Conservation (phyloP, 2,888 invertebrate genomes). For the Plagiodera versicolora region DNA sequence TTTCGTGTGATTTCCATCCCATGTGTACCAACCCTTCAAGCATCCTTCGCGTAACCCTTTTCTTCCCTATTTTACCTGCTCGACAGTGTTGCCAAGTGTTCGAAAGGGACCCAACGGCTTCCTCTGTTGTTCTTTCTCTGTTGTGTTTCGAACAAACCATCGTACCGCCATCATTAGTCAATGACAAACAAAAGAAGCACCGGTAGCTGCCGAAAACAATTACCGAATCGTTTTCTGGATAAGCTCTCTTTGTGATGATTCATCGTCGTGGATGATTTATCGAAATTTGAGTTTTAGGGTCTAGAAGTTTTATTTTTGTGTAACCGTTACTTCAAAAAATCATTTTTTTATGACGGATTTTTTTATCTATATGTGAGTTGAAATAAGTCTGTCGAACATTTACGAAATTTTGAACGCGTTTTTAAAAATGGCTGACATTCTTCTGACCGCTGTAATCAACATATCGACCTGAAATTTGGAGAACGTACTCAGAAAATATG, state of each 20-base stretch:
- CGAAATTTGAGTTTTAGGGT: slow-evolving; percentile 21
- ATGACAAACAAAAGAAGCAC: slow-evolving; percentile 37
- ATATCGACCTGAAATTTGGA: too few species aligned
- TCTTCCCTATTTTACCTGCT: neutral
- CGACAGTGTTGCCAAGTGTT: neutral
- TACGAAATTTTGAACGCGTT: too few species aligned
- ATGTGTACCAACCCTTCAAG: neutral
- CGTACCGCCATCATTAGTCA: slow-evolving; percentile 35
- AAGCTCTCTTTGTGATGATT: slow-evolving; percentile 32
- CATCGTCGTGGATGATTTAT: slow-evolving; percentile 26
- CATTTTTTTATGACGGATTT: too few species aligned
- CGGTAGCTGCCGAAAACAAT: slow-evolving; percentile 38
- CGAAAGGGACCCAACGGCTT: slow-evolving; percentile 13
- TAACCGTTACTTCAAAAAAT: neutral
- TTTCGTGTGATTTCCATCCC: too few species aligned
- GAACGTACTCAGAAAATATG: too few species aligned
- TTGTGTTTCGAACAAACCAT: slow-evolving; percentile 27
- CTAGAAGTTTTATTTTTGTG: neutral
- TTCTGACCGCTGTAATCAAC: too few species aligned
- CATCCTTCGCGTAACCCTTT: neutral
- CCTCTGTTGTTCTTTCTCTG: slow-evolving; percentile 29
- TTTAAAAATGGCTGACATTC: too few species aligned
- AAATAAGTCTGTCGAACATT: too few species aligned
- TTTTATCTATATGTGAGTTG: too few species aligned
- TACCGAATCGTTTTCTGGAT: slow-evolving; percentile 32